phyloP scores from a whole-genome alignment of 2,888 invertebrate species.

The Arctia plantaginis region DNA sequence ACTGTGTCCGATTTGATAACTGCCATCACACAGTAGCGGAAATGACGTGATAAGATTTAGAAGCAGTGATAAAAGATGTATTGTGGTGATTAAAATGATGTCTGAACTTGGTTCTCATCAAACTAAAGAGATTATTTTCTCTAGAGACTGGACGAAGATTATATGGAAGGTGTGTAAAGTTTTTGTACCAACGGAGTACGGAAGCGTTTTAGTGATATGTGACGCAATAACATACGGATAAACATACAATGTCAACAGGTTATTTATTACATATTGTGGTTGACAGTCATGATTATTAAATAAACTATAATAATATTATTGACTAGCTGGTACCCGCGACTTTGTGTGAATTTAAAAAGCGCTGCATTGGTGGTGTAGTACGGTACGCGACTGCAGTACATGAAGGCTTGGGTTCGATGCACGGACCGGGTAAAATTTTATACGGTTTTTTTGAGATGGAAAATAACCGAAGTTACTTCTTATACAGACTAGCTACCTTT shows the following conservation, averaged over 20 bases:
- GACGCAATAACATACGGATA: background rate
- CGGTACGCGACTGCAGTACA: too few species aligned
- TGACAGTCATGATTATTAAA: slow-evolving; percentile 1
- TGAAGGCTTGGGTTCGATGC: too few species aligned
- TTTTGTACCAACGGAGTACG: background rate
- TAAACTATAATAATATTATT: background rate
- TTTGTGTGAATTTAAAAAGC: too few species aligned
- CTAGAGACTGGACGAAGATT: background rate
- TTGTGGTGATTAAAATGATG: background rate
- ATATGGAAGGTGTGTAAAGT: too few species aligned
- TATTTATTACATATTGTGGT: slow-evolving; percentile 13
- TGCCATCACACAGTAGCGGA: background rate
- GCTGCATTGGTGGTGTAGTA: too few species aligned
- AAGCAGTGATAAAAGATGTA: background rate
- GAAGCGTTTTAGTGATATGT: background rate
- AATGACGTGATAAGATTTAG: background rate
- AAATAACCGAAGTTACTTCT: background rate
- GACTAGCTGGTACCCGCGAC: too few species aligned
- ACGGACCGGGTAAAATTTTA: too few species aligned
- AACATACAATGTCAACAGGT: slow-evolving; percentile 12
- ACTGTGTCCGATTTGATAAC: background rate
- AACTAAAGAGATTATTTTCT: background rate
- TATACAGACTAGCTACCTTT: too few species aligned
- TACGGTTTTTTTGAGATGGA: too few species aligned
- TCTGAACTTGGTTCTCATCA: background rate